Evolutionary conservation across 2,888 invertebrate genomes (phyloP), one percentile per base, ranked within the genome.

Genomic region (Hydrotaea diabolus): DNA sequence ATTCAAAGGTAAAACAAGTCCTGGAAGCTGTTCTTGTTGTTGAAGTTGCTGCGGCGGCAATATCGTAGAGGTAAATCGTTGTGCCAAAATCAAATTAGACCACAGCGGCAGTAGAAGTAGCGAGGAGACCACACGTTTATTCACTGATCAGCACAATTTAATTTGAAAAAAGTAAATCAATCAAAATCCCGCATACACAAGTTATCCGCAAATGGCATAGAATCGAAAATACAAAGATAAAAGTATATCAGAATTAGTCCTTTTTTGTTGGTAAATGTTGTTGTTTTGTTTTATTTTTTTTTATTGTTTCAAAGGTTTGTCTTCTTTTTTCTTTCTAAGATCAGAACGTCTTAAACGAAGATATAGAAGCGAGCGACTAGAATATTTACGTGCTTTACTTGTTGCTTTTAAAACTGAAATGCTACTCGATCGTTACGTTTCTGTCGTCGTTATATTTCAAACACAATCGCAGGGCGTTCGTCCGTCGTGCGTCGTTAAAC

Each of bases 331-430:
- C 4, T 31, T 31, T 31, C 26, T 62, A 49, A 26, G 19, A 26
- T 46, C 23, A 36, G 53, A 66, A 66, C 66, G 64, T 82, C 57
- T 74, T 69, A 76, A 77, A 64, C 72, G 74, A 73, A 71, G 71
- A 46, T 83, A 79, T 77, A 64, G 53, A 75, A 82, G 77, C 66
- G 77, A 66, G 79, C 80, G 77, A 82, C 84, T 74, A 82, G 26
- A 71, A 43, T 78, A 0, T 53, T 9, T 80, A 75, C 39, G 74
- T 84, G 82, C 62, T 79, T 78, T 72, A 81, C 77, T 79, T 57
- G 77, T 74, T 72, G 85, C 87, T 84, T 85, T 84, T 86, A 85
- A 86, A 85, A 78, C 83, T 85, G 53, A 81, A 84, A 85, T 83
- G 85, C 74, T 86, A 66, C 64, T 72, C 80, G 79, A 86, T 82